phyloP scores from a whole-genome alignment of 2,113 vertebrate species.

The Camelus bactrianus region DNA sequence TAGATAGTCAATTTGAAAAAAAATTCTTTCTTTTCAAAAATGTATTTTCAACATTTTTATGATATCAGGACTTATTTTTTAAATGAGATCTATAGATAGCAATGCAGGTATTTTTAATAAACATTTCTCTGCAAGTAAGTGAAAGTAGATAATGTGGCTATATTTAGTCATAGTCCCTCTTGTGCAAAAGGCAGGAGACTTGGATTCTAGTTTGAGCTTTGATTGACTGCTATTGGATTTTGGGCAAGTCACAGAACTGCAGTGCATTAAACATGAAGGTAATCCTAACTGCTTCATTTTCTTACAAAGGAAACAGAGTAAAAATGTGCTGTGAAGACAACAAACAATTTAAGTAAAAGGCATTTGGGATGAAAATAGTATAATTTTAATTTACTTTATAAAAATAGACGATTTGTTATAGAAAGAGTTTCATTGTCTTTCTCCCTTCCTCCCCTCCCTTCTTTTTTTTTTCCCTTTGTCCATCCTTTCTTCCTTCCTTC shows the following conservation, averaged over 20 bases:
- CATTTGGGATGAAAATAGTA: not conserved
- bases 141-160: not conserved
- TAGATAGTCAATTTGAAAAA: constrained; percentile 4
- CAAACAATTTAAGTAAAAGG: not conserved
- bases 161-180: not conserved
- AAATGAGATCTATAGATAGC: not conserved
- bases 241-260: not conserved
- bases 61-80: not conserved
- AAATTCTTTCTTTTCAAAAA: not conserved
- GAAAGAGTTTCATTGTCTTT: not conserved
- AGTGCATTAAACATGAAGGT: not conserved
- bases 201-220: not conserved
- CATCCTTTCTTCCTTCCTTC: not conserved
- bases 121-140: not conserved
- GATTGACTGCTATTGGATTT: not conserved
- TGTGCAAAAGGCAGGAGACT: not conserved
- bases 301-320: not conserved
- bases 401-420: not conserved
- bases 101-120: not conserved
- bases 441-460: not conserved
- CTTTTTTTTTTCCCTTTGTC: not conserved
- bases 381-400: constrained; percentile 33
- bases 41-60: constrained; percentile 4
- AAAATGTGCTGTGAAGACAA: not conserved
- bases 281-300: not conserved